These are phyloP conservation scores for Cyanistes caeruleus DNA, from an alignment of 2,113 vertebrate species.

Conservation along the genomic window DNA sequence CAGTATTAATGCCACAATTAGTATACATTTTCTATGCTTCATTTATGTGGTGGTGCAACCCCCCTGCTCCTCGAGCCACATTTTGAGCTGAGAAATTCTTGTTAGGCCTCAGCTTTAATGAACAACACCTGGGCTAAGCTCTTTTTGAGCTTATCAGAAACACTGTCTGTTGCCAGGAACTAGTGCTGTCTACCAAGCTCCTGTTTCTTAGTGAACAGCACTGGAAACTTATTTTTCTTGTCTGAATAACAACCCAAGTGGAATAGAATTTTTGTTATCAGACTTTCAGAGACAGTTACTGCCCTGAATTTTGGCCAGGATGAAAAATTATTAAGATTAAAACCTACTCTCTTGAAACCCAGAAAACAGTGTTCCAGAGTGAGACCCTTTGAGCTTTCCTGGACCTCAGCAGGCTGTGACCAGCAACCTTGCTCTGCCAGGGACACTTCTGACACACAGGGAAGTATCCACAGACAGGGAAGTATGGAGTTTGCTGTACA, in stretches of 20 bases:
- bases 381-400: neutral
- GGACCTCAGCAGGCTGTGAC: rapidly evolving
- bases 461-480: neutral
- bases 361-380: neutral
- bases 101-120: neutral
- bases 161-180: neutral
- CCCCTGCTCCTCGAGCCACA: neutral
- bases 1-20: neutral
- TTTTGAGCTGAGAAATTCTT: neutral
- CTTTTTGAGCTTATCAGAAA: neutral
- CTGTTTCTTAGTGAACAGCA: neutral
- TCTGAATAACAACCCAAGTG: neutral
- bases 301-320: neutral
- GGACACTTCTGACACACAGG: neutral
- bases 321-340: neutral
- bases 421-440: neutral
- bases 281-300: neutral
- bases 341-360: neutral
- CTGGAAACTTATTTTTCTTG: neutral
- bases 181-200: neutral
- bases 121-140: neutral
- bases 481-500: neutral
- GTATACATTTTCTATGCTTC: neutral
- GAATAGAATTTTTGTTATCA: neutral
- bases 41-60: neutral